phyloP scores from a whole-genome alignment of 1,140 invertebrate species.

The Drosophila parvula region DNA sequence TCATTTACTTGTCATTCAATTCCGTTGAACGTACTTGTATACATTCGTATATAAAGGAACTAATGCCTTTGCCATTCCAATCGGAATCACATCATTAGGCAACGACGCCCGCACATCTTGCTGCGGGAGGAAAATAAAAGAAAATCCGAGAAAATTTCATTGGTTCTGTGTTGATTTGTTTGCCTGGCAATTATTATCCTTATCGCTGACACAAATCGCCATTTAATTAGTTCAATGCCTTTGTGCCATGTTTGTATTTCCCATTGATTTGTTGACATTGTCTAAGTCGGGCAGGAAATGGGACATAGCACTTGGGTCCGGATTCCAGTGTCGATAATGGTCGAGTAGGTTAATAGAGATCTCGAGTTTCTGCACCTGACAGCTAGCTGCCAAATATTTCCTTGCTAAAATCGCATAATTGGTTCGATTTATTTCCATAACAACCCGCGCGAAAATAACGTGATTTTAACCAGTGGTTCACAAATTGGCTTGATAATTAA shows the following conservation, averaged over 20 bases:
- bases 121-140: conserved; percentile 21
- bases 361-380: conserved; percentile 44
- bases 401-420: conserved; percentile 38
- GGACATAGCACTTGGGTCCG: conserved; percentile 13
- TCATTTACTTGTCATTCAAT: conserved; percentile 71
- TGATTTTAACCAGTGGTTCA: conserved; percentile 11
- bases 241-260: conserved; percentile 64
- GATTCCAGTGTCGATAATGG: conserved; percentile 25
- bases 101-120: conserved; percentile 37
- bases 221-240: conserved; percentile 77
- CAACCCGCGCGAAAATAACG: conserved; percentile 18
- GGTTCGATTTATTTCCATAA: conserved; percentile 17
- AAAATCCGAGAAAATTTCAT: conserved; percentile 46
- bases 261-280: conserved; percentile 77
- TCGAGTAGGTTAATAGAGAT: conserved; percentile 43
- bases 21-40: conserved; percentile 5
- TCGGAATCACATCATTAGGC: conserved; percentile 70
- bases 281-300: conserved; percentile 33
- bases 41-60: background rate
- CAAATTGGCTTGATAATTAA: conserved; percentile 5
- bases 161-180: conserved; percentile 63
- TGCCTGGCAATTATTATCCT: conserved; percentile 76
- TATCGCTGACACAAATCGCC: conserved; percentile 79
- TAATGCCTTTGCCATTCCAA: conserved; percentile 43
- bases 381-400: conserved; percentile 47